Conservation (phyloP, 2,113 vertebrate species). For the Scortum barcoo region DNA sequence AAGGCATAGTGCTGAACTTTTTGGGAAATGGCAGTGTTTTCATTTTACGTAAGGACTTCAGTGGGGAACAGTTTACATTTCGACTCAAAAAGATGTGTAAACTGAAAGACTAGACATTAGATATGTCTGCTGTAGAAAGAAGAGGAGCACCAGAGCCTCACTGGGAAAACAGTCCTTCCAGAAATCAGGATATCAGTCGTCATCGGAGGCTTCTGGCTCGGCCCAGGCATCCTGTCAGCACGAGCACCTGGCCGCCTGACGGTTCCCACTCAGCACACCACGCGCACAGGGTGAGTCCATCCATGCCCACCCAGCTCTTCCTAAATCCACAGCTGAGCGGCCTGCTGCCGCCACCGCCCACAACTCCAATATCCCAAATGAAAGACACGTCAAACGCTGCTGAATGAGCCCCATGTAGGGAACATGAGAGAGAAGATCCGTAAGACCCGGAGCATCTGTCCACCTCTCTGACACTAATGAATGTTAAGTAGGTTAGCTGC, state of each 20-base stretch:
- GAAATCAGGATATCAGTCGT: constrained; percentile 42
- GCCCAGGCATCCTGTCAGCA: constrained; percentile 42
- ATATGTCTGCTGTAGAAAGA: constrained; percentile 57
- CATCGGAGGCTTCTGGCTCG: constrained; percentile 35
- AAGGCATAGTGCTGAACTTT: neutral
- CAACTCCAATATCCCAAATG: constrained; percentile 66
- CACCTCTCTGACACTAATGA: constrained; percentile 83
- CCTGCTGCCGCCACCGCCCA: constrained; percentile 58
- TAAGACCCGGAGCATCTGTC: constrained; percentile 80
- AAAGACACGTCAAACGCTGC: constrained; percentile 73
- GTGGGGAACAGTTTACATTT: neutral
- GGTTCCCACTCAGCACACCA: constrained; percentile 40
- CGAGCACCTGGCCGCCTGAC: constrained; percentile 53
- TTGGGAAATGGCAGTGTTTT: neutral
- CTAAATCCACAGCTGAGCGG: constrained; percentile 58
- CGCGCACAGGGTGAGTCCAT: constrained; percentile 76
- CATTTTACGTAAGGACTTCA: neutral
- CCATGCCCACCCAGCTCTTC: constrained; percentile 64
- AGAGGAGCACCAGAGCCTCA: constrained; percentile 26
- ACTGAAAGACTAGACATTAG: constrained; percentile 2
- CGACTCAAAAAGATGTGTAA: constrained; percentile 4
- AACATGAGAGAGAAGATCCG: constrained; percentile 73
- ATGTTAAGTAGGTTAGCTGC: constrained; percentile 83
- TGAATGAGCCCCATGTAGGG: constrained; percentile 74
- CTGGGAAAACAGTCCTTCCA: constrained; percentile 25